A percentile compares a stretch with the other conserved stretches of the same genome.
phyloP scores from a whole-genome alignment of 2,797 vertebrate species.

The Rhabdophis nuchalis region DNA sequence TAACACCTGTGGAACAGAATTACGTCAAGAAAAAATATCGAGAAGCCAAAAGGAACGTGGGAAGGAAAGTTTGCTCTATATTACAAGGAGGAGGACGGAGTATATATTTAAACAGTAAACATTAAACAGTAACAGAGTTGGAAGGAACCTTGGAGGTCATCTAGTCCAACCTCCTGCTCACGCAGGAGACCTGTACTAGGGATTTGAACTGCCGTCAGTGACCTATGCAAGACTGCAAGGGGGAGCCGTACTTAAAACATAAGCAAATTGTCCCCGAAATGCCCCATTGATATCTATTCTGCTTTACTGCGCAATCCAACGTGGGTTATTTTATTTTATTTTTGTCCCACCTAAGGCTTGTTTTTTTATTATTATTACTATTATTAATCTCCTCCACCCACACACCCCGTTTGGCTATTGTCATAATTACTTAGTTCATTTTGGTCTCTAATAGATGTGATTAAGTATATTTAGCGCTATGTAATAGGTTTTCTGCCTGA shows the following conservation, averaged over 20 bases:
- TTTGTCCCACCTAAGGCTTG: constrained; percentile 38
- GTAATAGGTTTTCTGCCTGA: constrained; percentile 99
- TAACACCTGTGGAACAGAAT: constrained; percentile 59
- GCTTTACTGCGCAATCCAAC: constrained; percentile 50
- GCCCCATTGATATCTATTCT: constrained; percentile 69
- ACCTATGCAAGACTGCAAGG: constrained; percentile 40
- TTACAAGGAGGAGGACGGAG: constrained; percentile 33
- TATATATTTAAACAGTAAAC: constrained; percentile 39
- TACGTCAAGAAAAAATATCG: constrained; percentile 40
- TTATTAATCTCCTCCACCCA: not conserved
- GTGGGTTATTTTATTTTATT: constrained; percentile 22
- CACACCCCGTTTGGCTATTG: constrained; percentile 76
- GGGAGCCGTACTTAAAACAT: constrained; percentile 41
- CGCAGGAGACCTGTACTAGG: too few species aligned
- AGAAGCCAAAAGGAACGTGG: constrained; percentile 24
- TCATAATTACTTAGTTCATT: constrained; percentile 82
- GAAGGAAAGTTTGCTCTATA: constrained; percentile 23
- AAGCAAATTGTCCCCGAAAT: constrained; percentile 71
- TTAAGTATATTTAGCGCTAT: constrained; percentile 98
- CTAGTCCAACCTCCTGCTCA: too few species aligned
- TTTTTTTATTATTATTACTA: not conserved
- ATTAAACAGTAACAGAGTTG: too few species aligned
- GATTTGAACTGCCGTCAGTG: not conserved
- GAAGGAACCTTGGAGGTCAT: too few species aligned
- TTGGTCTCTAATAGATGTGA: constrained; percentile 93